Percentiles rank a stretch among this genome's conserved stretches.
phyloP scores from a whole-genome alignment of 2,888 invertebrate species.

The Dusona sp. region DNA sequence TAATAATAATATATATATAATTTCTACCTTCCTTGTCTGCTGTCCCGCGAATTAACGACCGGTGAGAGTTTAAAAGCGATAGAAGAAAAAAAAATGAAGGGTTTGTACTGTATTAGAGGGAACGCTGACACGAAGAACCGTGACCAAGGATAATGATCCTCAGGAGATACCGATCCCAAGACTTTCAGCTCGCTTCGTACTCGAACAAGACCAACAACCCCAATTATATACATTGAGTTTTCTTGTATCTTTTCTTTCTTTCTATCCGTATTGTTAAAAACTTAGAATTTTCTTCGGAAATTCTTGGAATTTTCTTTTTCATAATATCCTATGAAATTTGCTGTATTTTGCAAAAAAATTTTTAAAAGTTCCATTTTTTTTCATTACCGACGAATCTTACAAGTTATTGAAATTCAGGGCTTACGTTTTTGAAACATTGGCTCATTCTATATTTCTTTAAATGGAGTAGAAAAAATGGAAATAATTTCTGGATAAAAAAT shows the following conservation, averaged over 20 bases:
- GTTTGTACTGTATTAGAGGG: slow-evolving; percentile 32
- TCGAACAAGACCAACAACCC: slow-evolving; percentile 11
- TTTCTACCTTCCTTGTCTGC: slow-evolving; percentile 36
- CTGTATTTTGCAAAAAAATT: neutral
- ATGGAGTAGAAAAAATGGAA: neutral
- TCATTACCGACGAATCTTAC: too few relatives aligned
- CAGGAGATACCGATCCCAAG: slow-evolving; percentile 42
- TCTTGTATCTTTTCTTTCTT: neutral
- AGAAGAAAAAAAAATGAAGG: slow-evolving; percentile 21
- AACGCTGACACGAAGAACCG: slow-evolving; percentile 66
- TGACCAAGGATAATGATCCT: slow-evolving; percentile 67
- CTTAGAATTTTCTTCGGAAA: neutral
- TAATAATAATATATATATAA: slow-evolving; percentile 14
- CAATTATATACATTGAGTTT: slow-evolving; percentile 31
- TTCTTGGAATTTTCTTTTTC: neutral
- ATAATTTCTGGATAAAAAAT: neutral
- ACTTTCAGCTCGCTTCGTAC: slow-evolving; percentile 21
- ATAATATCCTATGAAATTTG: neutral
- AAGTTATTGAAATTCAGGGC: neutral
- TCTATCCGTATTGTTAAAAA: neutral
- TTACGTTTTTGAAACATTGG: neutral
- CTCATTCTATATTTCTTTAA: too few relatives aligned
- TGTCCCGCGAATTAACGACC: slow-evolving; percentile 60
- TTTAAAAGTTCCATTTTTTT: too few relatives aligned
- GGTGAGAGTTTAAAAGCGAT: slow-evolving; percentile 49